Evolutionary conservation across 2,113 vertebrate genomes (phyloP), one percentile per base, ranked within the genome.

Genomic region (Pluvialis apricaria): DNA sequence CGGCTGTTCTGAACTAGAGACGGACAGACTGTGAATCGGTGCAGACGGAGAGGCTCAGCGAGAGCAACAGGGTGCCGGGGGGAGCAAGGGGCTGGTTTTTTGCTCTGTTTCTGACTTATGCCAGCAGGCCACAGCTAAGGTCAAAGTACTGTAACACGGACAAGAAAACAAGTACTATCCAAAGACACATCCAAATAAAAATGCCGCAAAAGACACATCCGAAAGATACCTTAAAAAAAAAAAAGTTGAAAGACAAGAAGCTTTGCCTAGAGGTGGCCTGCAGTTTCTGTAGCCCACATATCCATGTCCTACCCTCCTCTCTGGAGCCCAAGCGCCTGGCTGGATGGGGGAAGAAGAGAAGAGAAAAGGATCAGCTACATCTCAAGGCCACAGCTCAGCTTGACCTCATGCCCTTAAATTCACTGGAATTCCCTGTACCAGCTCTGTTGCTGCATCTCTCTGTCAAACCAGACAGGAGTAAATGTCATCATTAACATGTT

Each of bases 41-140:
- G 57, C 36, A 76, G 78, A 69, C 1, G 1, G 45, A 75, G 65
- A 86, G 8, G 36, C 24, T 16, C 51, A 3, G 6, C 1, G 5
- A 55, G 64, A 88, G 38, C n/a, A 86, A 44, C 18, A 21, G 49
- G 45, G 40, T 5, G 0, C 36, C 29, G 44, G 0, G 0, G 60
- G 24, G 14, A 88, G 18, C 0, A 0, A 44, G 22, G 9, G 25
- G 25, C 32, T 85, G 28, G 9, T 49, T 28, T 84, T 45, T 60
- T n/a, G 3, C 47, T 84, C 1, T 0, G 25, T 28, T 76, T 47
- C 68, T 90, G 68, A 40, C 60, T 71, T 66, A 22, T 4, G 22
- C 25, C 70, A 90, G 47, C 16, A 66, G 47, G 52, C 9, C 38
- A 51, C 45, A 64, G 64, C 40, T 83, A 51, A 70, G 51, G 68